Percentiles rank a stretch among this genome's conserved stretches.
Conservation (phyloP, 1,140 invertebrate species). For the Neuroterus valhalla region DNA sequence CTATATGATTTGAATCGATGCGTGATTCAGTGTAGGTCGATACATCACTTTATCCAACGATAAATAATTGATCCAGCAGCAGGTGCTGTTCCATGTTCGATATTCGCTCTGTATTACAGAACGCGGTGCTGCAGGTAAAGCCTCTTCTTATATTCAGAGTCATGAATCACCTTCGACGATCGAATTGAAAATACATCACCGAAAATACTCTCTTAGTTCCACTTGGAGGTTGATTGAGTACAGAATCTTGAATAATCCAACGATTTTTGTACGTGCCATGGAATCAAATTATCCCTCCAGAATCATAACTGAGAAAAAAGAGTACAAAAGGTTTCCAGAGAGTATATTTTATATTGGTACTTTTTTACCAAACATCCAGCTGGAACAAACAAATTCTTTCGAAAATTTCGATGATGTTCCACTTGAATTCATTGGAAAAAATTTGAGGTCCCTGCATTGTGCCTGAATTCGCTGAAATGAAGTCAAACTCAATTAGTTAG, state of each 20-base stretch:
- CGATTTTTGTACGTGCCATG: not conserved
- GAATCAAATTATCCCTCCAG: not conserved
- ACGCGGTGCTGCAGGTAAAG: conserved; percentile 19
- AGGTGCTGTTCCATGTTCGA: conserved; percentile 48
- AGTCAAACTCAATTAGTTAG: too few relatives aligned
- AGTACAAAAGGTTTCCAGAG: too few relatives aligned
- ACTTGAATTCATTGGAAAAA: too few relatives aligned
- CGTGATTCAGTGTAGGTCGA: conserved; percentile 49
- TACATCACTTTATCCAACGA: conserved; percentile 42
- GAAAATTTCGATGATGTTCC: too few relatives aligned
- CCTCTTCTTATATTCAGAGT: conserved; percentile 29
- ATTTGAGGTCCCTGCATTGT: too few relatives aligned
- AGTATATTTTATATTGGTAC: too few relatives aligned
- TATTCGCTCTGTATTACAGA: conserved; percentile 21
- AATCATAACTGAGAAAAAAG: not conserved
- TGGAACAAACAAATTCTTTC: too few relatives aligned
- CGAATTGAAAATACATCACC: conserved; percentile 14
- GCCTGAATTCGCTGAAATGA: too few relatives aligned
- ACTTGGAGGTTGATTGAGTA: not conserved
- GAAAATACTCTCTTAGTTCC: not conserved
- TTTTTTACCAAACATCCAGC: too few relatives aligned
- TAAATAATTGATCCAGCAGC: conserved; percentile 56
- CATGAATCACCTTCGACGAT: conserved; percentile 21
- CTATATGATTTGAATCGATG: conserved; percentile 55
- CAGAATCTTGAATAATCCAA: not conserved